These are phyloP conservation scores for Cranoglanis bouderius DNA, from an alignment of 2,113 vertebrate genomes.

Conservation along the genomic window DNA sequence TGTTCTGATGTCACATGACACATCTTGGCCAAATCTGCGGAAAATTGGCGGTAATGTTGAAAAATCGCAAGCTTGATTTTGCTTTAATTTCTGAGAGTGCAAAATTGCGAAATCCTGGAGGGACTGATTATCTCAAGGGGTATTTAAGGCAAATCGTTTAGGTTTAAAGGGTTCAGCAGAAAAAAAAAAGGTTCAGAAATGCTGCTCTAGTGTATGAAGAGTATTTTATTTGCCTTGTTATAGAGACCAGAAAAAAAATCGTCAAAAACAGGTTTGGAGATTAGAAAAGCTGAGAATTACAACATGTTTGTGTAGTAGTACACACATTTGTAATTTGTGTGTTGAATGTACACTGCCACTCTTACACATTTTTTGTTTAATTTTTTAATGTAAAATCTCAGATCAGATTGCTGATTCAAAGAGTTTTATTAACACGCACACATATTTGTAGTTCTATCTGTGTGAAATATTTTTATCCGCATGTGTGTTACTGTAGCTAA, in stretches of 20 bases:
- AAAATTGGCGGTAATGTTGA: too few relatives aligned
- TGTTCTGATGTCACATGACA: too few relatives aligned
- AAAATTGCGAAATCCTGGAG: too few relatives aligned
- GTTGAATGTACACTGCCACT: not conserved
- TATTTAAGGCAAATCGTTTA: not conserved
- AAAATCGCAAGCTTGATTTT: too few relatives aligned
- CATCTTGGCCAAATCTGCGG: too few relatives aligned
- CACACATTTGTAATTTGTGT: not conserved
- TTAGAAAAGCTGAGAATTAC: not conserved
- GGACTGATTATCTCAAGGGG: not conserved
- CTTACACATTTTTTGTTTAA: not conserved
- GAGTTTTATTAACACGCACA: not conserved
- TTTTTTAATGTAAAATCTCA: not conserved
- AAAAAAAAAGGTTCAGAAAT: not conserved
- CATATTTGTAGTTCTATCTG: not conserved
- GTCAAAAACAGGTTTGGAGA: not conserved
- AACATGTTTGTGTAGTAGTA: not conserved
- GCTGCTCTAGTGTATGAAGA: not conserved
- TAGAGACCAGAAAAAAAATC: not conserved
- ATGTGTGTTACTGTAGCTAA: not conserved
- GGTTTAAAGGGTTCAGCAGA: not conserved
- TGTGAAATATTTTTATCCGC: not conserved
- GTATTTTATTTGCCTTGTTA: not conserved
- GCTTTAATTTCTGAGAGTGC: too few relatives aligned
- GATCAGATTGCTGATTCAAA: not conserved